Base-by-base conservation (phyloP, 2,797 vertebrate species). In the Chiroxiphia lanceolata region DNA sequence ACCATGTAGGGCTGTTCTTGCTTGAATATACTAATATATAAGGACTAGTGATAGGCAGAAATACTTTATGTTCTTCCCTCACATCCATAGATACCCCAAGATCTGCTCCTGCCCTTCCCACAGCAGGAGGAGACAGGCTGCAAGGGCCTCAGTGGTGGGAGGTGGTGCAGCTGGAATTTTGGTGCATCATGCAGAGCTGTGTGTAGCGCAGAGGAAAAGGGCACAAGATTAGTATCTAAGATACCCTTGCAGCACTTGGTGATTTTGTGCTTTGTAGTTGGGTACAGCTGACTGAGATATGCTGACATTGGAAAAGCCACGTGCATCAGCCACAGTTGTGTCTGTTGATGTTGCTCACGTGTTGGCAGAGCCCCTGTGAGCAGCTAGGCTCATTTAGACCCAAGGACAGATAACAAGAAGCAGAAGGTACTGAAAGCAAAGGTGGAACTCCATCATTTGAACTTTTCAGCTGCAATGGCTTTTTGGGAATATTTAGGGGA, bases 11-110 rank as follows among this genome's bases (percentile, higher is more conserved):
- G 33, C 38, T 70, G 22, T 22, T 75, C 18, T 63, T 87, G 21
- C 19, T 85, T 75, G 26, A 59, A n/a, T 69, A 29, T 56, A 33
- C 3, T 59, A 47, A 26, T 47, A 26, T 47, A 13, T 11, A 56
- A 76, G 12, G 33, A 60, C 5, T 45, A 57, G 16, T 21, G 34
- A 57, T 40, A 12, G 29, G 20, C 36, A 81, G 38, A 89, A 56
- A 65, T 65, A 27, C 27, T 81, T 40, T 4, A 10, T 65, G 33
- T 40, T 40, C 56, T 87, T 81, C 5, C 29, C 15, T 7, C 9
- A 59, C 8, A 56, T 3, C 14, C 36, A 40, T 12, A 0, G 0
- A 27, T 15, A 15, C 26, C 31, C 14, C 20, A 19, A 23, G 29
- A 48, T 27, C 40, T 56, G 25, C 9, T 42, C 18, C 21, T 81